Evolutionary conservation across 2,113 vertebrate genomes (phyloP).

Genomic region (Hippocampus zosterae): DNA sequence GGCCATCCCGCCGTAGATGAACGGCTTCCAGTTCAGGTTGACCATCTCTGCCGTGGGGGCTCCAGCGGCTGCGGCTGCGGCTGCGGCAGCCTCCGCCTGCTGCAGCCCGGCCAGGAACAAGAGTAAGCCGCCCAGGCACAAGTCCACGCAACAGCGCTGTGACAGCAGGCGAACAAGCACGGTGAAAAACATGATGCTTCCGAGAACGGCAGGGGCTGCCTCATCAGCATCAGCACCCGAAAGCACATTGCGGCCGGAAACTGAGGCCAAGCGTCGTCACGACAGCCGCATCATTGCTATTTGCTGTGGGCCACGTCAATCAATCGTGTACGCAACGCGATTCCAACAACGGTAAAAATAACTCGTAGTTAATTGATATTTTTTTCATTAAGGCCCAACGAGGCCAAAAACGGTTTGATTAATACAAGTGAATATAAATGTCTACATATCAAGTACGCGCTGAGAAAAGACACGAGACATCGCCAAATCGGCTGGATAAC

Average conservation of each 20-base stretch:
- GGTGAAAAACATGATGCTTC: constrained; percentile 36
- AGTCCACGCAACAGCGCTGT: constrained; percentile 62
- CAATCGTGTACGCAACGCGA: neutral
- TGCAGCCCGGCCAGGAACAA: constrained; percentile 74
- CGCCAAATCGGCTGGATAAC: constrained; percentile 9
- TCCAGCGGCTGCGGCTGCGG: too few species aligned
- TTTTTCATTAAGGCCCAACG: neutral
- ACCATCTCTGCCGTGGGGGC: constrained; percentile 76
- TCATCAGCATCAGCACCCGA: constrained; percentile 64
- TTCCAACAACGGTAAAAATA: constrained; percentile 16
- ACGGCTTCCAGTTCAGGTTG: constrained; percentile 92
- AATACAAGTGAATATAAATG: neutral
- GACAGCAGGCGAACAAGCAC: constrained; percentile 60
- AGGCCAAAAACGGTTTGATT: neutral
- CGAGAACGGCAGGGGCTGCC: constrained; percentile 12
- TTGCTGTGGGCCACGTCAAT: constrained; percentile 50
- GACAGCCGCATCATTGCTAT: constrained; percentile 28
- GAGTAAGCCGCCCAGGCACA: constrained; percentile 59
- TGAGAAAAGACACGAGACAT: constrained; percentile 54
- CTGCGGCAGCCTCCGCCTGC: constrained; percentile 68
- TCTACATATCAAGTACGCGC: constrained; percentile 14
- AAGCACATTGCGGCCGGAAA: constrained; percentile 66
- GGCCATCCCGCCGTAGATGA: constrained; percentile 93
- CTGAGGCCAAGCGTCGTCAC: constrained; percentile 40
- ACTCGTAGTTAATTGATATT: neutral